Evolutionary conservation across 2,888 invertebrate species (phyloP).

Genomic region (Aquatica leii): DNA sequence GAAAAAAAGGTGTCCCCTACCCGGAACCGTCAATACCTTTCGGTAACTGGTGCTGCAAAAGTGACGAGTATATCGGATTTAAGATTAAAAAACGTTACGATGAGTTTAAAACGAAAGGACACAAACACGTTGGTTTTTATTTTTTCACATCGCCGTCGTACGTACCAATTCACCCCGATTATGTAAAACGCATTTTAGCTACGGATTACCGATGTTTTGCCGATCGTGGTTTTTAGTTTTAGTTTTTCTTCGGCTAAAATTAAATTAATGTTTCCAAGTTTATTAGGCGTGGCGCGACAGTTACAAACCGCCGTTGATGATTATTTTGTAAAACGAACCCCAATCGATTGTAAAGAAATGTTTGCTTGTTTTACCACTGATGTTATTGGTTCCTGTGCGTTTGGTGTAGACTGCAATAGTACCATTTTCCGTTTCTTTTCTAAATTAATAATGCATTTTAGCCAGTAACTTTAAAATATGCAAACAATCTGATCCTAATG

Average conservation of each 20-base stretch:
- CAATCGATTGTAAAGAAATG: slow-evolving; percentile 59
- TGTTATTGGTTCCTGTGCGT: slow-evolving; percentile 65
- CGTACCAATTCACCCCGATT: slow-evolving; percentile 34
- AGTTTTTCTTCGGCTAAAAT: slow-evolving; percentile 71
- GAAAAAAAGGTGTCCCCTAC: slow-evolving; percentile 44
- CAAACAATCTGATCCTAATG: background rate
- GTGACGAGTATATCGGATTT: background rate
- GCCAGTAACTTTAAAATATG: slow-evolving; percentile 1
- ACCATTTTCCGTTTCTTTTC: no score
- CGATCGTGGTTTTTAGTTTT: slow-evolving; percentile 66
- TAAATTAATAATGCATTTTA: no score
- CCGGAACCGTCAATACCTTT: slow-evolving; percentile 48
- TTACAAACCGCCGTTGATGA: slow-evolving; percentile 58
- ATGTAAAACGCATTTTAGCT: slow-evolving; percentile 60
- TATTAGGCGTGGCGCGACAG: slow-evolving; percentile 65
- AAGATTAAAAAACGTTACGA: slow-evolving; percentile 5
- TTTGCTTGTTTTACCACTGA: slow-evolving; percentile 62
- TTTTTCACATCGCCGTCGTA: slow-evolving; percentile 30
- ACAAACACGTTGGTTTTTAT: slow-evolving; percentile 33
- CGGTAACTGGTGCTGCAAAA: slow-evolving; percentile 43
- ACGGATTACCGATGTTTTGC: slow-evolving; percentile 68
- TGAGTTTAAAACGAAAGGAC: slow-evolving; percentile 18
- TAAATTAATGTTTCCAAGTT: slow-evolving; percentile 67
- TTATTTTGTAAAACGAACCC: slow-evolving; percentile 36
- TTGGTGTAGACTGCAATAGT: slow-evolving; percentile 67